Percentiles rank a stretch among this genome's conserved stretches.
Conservation (phyloP, 2,113 vertebrate genomes). For the Cettia cetti region DNA sequence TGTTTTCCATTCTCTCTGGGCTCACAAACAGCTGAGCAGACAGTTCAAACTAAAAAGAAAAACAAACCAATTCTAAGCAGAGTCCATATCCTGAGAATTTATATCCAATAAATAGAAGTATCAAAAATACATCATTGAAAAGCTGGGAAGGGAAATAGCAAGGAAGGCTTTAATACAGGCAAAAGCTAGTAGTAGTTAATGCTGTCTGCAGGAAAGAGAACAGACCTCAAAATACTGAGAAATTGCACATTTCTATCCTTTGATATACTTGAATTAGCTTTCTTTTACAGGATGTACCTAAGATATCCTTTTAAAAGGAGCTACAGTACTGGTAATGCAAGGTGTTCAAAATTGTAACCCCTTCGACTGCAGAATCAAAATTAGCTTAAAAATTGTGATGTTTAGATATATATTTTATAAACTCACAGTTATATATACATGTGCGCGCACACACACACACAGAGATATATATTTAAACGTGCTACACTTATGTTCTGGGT, state of each 20-base stretch:
- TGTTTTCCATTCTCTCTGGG: constrained; percentile 26
- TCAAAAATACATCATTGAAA: neutral
- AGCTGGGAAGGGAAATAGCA: neutral
- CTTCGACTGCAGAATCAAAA: neutral
- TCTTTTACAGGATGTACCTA: neutral
- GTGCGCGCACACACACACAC: neutral
- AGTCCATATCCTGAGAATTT: neutral
- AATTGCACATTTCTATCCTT: neutral
- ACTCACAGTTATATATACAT: accelerated
- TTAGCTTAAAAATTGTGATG: neutral
- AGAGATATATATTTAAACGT: neutral
- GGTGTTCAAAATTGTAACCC: neutral
- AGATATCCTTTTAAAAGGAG: neutral
- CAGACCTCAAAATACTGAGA: neutral
- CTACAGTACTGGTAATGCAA: neutral
- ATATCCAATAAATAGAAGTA: neutral
- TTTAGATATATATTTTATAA: neutral
- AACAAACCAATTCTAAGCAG: neutral
- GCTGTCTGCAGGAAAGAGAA: neutral
- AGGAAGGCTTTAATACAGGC: neutral
- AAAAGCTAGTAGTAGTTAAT: neutral
- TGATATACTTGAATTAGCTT: neutral
- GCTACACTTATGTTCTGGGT: neutral
- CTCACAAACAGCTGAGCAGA: neutral
- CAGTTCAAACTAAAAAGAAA: neutral